Conservation (phyloP, 2,797 vertebrate genomes). For the Diceros bicornis region DNA sequence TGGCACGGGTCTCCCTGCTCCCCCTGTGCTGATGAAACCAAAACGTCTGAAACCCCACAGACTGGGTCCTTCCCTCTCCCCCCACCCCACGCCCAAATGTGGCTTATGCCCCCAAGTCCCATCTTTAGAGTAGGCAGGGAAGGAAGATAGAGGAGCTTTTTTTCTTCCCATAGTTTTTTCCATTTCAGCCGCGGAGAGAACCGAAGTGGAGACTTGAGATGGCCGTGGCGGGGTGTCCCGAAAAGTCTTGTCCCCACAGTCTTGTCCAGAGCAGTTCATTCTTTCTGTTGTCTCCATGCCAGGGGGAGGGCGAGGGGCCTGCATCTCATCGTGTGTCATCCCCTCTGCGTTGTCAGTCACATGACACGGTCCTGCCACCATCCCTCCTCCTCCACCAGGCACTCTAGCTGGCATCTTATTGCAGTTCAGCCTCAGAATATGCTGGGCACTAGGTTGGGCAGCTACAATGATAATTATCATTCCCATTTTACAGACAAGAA, state of each 20-base stretch:
- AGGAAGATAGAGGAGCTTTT: conserved; percentile 88
- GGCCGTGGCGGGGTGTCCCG: conserved; percentile 91
- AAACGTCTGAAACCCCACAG: conserved; percentile 75
- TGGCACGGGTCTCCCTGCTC: conserved; percentile 77
- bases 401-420: not conserved
- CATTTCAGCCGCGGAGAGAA: conserved; percentile 92
- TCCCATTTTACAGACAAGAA: conserved; percentile 47
- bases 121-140: conserved; percentile 87
- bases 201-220: conserved; percentile 90
- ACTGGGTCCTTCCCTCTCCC: conserved; percentile 77
- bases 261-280: conserved; percentile 90
- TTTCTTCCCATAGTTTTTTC: conserved; percentile 86
- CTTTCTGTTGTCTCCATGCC: conserved; percentile 92
- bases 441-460: not conserved
- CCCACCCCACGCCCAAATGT: conserved; percentile 55
- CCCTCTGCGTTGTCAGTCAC: conserved; percentile 84
- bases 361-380: conserved; percentile 86
- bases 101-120: conserved; percentile 82
- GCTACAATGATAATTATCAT: not conserved
- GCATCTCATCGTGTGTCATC: conserved; percentile 91
- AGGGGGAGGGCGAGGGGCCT: conserved; percentile 90
- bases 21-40: conserved; percentile 77
- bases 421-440: not conserved
- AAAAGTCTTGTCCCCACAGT: conserved; percentile 90
- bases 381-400: not conserved